Evolutionary conservation across 2,888 invertebrate genomes (phyloP), one percentile per base, ranked within the genome.

Genomic region (Xanthorhoe spadicearia): DNA sequence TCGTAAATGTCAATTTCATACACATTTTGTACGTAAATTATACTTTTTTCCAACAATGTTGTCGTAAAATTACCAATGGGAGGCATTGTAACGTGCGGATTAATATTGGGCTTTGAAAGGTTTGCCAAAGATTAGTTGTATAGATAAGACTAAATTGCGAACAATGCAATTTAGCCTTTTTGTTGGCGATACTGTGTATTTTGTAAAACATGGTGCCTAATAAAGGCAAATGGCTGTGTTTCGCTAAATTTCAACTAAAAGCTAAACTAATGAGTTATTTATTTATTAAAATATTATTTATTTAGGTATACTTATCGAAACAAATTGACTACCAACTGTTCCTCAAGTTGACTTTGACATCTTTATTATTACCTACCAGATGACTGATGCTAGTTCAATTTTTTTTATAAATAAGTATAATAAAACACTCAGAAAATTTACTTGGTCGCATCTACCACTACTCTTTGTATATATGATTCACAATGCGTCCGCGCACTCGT

Each of bases 61-160:
- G 62, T 83, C 84, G 75, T 85, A 82, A 85, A 84, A 66, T 78
- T 78, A 76, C 67, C 72, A 68, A 72, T 70, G 69, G 71, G 68
- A 63, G 63, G 80, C 79, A 81, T 76, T 84, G 83, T 83, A 77
- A 79, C 72, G 76, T 77, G 72, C 73, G 81, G 79, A 84, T 86
- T 86, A 84, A 85, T 83, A 79, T 79, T 71, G 70, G 68, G 66
- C 77, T 83, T 83, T 84, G 78, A 83, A 83, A 81, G 81, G 77
- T 77, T 70, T 70, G 72, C 4, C 84, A 85, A 70, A 82, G 85
- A 84, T 61, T 19, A 43, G 43, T 53, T 46, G 43, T 23, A 4
- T 48, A 68, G 64, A 68, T 68, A 61, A 13, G 61, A 0, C 61
- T 15, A 28, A 43, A 58, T 50, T 54, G 48, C 32, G 35, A n/a